Evolutionary conservation across 2,888 invertebrate genomes (phyloP).

Genomic region (Scaptodrosophila latifasciaeformis): DNA sequence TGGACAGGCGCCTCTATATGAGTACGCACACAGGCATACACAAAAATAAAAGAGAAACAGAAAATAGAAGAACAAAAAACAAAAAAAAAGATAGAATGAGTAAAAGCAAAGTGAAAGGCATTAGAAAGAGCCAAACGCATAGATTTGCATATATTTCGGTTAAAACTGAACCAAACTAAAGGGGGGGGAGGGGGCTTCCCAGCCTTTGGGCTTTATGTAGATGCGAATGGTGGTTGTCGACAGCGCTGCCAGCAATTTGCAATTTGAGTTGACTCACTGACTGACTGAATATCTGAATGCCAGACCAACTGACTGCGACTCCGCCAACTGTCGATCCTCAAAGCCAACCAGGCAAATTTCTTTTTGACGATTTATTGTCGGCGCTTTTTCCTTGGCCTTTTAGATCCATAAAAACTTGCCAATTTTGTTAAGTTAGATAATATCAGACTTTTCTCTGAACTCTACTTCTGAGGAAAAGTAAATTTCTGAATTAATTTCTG

Average conservation of each 20-base stretch:
- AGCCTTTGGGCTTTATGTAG: background rate
- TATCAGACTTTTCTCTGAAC: too few species aligned
- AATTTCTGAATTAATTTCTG: too few species aligned
- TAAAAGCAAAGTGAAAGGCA: constrained; percentile 38
- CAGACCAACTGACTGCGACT: background rate
- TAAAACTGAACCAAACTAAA: background rate
- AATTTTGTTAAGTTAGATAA: too few species aligned
- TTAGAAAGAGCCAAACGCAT: constrained; percentile 36
- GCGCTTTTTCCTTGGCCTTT: constrained; percentile 31
- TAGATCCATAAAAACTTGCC: constrained; percentile 24
- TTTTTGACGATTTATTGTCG: constrained; percentile 35
- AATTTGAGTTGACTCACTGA: constrained; percentile 18
- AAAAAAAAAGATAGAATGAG: constrained; percentile 32
- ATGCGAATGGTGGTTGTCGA: constrained; percentile 23
- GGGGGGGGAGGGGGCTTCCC: too few species aligned
- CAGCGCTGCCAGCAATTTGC: constrained; percentile 42
- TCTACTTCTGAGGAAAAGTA: too few species aligned
- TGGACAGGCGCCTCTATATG: constrained; percentile 81
- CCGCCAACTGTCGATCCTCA: constrained; percentile 10
- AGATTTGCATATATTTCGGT: constrained; percentile 56
- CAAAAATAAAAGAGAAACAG: constrained; percentile 28
- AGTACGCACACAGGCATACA: constrained; percentile 25
- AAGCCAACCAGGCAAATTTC: background rate
- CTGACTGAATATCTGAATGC: background rate
- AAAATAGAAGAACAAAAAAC: constrained; percentile 14